Conservation (phyloP, 2,888 invertebrate species). For the Arctia plantaginis region DNA sequence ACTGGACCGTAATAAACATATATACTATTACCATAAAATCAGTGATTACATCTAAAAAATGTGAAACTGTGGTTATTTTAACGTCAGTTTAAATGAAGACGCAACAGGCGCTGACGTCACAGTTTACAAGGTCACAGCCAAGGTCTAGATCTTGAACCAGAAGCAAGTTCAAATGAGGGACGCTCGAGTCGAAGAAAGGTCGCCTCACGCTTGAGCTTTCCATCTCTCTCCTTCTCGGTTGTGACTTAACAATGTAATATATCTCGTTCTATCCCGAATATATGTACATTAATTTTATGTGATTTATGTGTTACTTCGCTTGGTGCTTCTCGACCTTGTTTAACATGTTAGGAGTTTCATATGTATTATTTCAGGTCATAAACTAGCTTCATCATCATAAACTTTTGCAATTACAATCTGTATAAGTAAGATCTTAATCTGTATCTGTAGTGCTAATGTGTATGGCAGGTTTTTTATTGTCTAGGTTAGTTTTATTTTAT, state of each 20-base stretch:
- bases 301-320: not conserved
- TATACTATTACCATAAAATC: not conserved
- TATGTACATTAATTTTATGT: not conserved
- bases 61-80: not conserved
- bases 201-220: constrained; percentile 5
- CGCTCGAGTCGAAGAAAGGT: constrained; percentile 39
- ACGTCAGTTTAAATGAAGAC: constrained; percentile 6
- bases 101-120: constrained; percentile 39
- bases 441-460: not conserved
- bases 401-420: not conserved
- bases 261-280: constrained; percentile 8
- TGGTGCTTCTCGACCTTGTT: not conserved
- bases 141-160: constrained; percentile 35
- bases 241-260: not conserved
- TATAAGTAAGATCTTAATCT: not conserved
- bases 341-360: too few species aligned
- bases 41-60: not conserved
- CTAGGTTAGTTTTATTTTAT: not conserved
- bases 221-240: constrained; percentile 30
- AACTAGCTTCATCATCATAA: not conserved
- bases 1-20: not conserved
- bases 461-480: constrained; percentile 17
- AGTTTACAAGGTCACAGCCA: constrained; percentile 40
- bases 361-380: too few species aligned
- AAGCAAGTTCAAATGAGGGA: constrained; percentile 45